Evolutionary conservation across 2,113 vertebrate genomes (phyloP).

Genomic region (Alligator mississippiensis): DNA sequence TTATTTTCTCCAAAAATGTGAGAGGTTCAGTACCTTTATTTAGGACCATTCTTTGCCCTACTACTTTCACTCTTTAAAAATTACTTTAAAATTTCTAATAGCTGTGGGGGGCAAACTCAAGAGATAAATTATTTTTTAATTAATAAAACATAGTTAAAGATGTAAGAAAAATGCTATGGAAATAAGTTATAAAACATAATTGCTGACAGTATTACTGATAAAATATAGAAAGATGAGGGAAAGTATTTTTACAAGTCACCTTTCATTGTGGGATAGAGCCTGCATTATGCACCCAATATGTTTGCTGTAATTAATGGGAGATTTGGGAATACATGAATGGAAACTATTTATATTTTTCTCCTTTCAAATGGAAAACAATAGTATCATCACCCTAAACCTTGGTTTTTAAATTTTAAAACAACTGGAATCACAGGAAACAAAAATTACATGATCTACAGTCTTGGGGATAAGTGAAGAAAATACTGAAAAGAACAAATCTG

Average conservation of each 20-base stretch:
- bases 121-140: not conserved
- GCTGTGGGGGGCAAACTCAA: rapidly evolving
- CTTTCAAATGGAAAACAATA: not conserved
- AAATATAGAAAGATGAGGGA: not conserved
- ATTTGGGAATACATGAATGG: not conserved
- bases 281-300: not conserved
- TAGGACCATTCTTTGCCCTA: not conserved
- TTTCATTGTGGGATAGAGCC: not conserved
- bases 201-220: not conserved
- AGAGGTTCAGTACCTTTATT: not conserved
- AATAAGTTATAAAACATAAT: not conserved
- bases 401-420: not conserved
- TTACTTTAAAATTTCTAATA: not conserved
- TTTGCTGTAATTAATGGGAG: not conserved
- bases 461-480: not conserved
- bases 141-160: not conserved
- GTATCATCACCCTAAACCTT: not conserved
- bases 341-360: not conserved
- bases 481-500: not conserved
- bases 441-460: not conserved
- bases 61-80: not conserved
- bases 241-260: not conserved
- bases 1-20: not conserved
- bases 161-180: not conserved
- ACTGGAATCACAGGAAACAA: not conserved